These are phyloP conservation scores for Moxostoma hubbsi DNA, from an alignment of 2,797 vertebrate species.

Conservation along the genomic window DNA sequence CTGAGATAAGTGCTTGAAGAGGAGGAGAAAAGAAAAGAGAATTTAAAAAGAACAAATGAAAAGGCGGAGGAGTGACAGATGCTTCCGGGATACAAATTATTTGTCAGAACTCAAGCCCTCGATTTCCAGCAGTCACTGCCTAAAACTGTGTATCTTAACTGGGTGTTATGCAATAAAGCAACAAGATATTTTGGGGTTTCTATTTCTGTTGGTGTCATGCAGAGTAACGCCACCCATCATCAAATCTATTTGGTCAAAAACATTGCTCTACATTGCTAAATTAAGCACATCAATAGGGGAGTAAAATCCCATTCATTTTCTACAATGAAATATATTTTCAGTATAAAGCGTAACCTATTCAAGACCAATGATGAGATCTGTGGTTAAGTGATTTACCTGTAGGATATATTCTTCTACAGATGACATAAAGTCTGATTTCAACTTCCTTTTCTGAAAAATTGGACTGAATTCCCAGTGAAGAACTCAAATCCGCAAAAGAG, in stretches of 20 bases:
- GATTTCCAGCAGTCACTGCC: background rate
- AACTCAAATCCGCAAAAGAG: background rate
- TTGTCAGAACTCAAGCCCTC: background rate
- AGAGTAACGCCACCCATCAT: background rate
- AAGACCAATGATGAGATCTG: too few relatives aligned
- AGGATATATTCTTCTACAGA: too few relatives aligned
- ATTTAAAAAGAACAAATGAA: slow-evolving; percentile 18
- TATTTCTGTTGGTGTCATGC: background rate
- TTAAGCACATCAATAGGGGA: background rate
- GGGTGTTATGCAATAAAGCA: background rate
- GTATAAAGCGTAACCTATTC: too few relatives aligned
- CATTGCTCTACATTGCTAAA: background rate
- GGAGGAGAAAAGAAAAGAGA: slow-evolving; percentile 1
- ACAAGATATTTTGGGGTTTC: background rate
- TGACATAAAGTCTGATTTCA: too few relatives aligned
- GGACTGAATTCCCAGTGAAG: too few relatives aligned
- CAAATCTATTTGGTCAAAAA: background rate
- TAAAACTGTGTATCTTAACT: background rate
- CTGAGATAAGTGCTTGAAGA: slow-evolving; percentile 29
- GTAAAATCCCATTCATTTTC: too few relatives aligned
- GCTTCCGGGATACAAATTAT: background rate
- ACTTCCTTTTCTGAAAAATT: too few relatives aligned
- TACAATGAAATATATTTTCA: too few relatives aligned
- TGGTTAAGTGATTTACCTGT: too few relatives aligned
- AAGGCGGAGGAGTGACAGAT: slow-evolving; percentile 24